These are phyloP conservation scores for Therioaphis trifolii DNA, from an alignment of 2,888 invertebrate species.

Conservation along the genomic window DNA sequence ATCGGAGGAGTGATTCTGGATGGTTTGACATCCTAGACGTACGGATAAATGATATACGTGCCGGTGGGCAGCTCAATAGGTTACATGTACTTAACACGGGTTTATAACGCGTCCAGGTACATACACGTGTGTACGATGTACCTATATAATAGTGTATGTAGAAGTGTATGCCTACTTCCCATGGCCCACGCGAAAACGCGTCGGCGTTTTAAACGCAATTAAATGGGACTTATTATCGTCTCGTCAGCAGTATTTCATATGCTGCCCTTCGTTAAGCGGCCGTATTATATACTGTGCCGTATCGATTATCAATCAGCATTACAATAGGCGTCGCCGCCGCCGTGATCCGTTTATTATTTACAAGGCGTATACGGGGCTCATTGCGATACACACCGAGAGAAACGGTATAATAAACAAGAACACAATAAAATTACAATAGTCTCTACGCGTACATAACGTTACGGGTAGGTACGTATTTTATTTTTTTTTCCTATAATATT, in stretches of 20 bases:
- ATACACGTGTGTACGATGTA: background rate
- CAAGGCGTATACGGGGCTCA: background rate
- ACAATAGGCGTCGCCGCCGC: constrained; percentile 20
- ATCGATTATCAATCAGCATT: constrained; percentile 38
- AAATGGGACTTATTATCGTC: constrained; percentile 42
- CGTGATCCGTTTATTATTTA: background rate
- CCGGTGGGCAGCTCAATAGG: constrained; percentile 11
- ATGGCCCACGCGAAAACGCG: constrained; percentile 32
- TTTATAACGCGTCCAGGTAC: background rate
- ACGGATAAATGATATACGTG: background rate
- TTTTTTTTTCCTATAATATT: background rate
- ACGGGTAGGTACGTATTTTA: too few relatives aligned
- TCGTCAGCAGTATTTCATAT: constrained; percentile 16
- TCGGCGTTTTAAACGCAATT: constrained; percentile 49
- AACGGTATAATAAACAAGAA: background rate
- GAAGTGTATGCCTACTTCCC: background rate
- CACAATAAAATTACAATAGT: constrained; percentile 3
- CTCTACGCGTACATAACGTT: too few relatives aligned
- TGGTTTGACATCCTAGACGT: background rate
- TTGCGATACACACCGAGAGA: background rate
- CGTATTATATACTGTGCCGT: background rate
- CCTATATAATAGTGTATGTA: too few relatives aligned
- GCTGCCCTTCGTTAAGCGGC: background rate
- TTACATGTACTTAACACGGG: too few relatives aligned
- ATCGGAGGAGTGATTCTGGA: background rate